Evolutionary conservation across 2,888 invertebrate genomes (phyloP), one percentile per base, ranked within the genome.

Genomic region (Drosophila mayaguana): DNA sequence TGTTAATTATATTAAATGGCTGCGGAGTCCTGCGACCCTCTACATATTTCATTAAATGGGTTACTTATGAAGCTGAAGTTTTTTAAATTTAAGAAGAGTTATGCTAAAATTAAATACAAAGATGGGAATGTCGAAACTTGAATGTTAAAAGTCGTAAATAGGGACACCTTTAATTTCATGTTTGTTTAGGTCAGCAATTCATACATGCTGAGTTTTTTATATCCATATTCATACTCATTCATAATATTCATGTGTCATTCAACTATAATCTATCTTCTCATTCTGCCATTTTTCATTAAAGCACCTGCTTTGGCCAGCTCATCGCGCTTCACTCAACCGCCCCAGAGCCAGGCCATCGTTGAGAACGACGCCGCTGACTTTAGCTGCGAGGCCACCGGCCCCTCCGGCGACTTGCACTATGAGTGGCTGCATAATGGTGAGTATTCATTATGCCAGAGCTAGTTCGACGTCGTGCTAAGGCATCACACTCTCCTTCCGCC

Each of bases 351-450:
- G 81, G 91, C 92, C 18, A 85, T 92, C 59, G 83, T 91, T 63
- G 93, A 93, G 71, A 92, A 91, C 60, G 93, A 93, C 76, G 81
- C 91, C 61, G 90, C 85, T 46, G 87, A 89, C 55, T 93, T 93
- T 54, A 78, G 83, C 56, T 93, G 93, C 72, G 89, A 89, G 75
- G 91, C 93, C 36, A 90, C 91, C 18, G 67, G 91, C 77, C 22
- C 81, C 20, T 55, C 69, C 48, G 73, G 42, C 34, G 84, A 89
- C 57, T 82, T 92, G 65, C 83, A 90, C 62, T 93, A 93, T 73
- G 89, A 92, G 14, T 93, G 93, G 93, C 83, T 90, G 66, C 90
- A 91, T 73, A 92, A 93, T 81, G 92, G 93, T 93, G 80, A 90
- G 86, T 84, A 45, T 9, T 32, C 32, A 32, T 2, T 8, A 16